Evolutionary conservation across 2,113 vertebrate genomes (phyloP).

Genomic region (Calidris pugnax): DNA sequence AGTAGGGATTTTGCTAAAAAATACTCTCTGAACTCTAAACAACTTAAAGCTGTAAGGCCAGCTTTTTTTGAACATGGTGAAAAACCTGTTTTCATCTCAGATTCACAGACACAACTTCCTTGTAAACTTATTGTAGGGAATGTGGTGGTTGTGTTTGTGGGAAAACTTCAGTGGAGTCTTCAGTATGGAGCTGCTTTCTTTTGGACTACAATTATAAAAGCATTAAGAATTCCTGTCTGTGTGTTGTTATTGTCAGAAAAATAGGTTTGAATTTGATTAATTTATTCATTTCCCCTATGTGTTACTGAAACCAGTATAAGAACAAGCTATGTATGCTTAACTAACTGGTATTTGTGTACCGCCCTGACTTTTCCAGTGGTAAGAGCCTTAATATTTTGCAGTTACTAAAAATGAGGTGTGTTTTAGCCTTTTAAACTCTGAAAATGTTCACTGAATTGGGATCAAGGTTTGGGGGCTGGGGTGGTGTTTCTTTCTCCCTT

Average conservation of each 20-base stretch:
- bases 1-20: neutral
- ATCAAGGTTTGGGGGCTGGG: neutral
- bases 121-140: neutral
- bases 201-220: neutral
- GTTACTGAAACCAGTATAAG: neutral
- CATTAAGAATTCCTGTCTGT: neutral
- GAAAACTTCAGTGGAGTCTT: neutral
- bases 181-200: neutral
- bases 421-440: neutral
- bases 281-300: neutral
- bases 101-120: neutral
- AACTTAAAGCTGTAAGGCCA: neutral
- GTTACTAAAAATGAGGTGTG: neutral
- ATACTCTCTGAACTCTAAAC: neutral
- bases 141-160: neutral
- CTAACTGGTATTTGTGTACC: neutral
- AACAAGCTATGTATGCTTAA: neutral
- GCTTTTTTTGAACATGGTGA: neutral
- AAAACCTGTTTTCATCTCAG: neutral
- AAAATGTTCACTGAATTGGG: neutral
- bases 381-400: neutral
- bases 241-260: neutral
- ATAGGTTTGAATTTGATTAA: neutral
- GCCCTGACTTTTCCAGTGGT: neutral
- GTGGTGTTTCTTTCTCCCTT: neutral